Evolutionary conservation across 2,888 invertebrate species (phyloP), one percentile per base, ranked within the genome.

Genomic region (Thyatira batis): DNA sequence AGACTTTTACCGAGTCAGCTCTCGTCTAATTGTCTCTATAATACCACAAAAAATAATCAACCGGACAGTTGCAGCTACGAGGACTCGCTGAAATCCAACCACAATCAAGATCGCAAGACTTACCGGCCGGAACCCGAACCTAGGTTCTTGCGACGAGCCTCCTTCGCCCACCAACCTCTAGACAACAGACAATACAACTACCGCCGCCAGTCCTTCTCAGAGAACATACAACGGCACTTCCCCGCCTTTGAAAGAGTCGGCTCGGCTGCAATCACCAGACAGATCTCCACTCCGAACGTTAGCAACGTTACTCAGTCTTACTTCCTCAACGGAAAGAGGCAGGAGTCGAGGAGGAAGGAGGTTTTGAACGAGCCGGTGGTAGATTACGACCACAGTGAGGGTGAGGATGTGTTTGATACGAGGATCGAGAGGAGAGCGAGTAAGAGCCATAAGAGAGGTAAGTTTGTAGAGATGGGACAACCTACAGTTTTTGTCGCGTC

Each of bases 41-140:
- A 55, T 39, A 60, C 13, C 53, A 48, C 53, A 57, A 51, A 33
- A 59, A 54, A 28, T 30, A 20, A 9, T 43, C 33, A 33, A 30
- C 45, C 55, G 11, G 49, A 53, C 83, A 94, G 93, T 71, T 95
- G 95, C 84, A 96, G 96, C 74, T 96, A 96, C 80, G 96, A 96
- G 84, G 96, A 96, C 75, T 96, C 96, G 0, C 84, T 96, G 43
- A 96, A 96, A 78, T 95, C 95, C 0, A 94, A 72, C 81, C 93
- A 76, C 87, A 94, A 81, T 58, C 89, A 81, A 65, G 87, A 84
- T 28, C 49, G 65, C 1, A 87, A 87, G 50, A 65, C 77, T 0
- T 85, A 81, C 53, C 79, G 72, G 0, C 65, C 71, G 1, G 82
- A 82, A 1, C 48, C 61, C 0, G 87, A 88, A 3, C 75, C 78